A percentile compares a stretch with the other conserved stretches of the same genome.
Evolutionary conservation across 37 sponge, comb jelly and placozoan species (phyloP).

Genomic region (Geodia barretti): DNA sequence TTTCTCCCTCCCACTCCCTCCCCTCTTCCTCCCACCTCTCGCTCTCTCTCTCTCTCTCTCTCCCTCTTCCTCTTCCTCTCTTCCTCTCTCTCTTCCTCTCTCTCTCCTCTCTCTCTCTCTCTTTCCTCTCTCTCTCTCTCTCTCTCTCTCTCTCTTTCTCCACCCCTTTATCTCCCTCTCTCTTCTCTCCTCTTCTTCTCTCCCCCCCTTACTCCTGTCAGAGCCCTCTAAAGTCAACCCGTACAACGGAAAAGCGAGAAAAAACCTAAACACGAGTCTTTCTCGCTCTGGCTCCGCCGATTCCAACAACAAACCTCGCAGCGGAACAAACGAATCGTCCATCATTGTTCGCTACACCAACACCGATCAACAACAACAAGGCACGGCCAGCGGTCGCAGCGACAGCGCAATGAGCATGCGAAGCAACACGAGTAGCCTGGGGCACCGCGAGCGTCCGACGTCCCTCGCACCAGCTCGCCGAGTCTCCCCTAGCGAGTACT

Average conservation of each 20-base stretch:
- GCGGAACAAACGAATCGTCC: neutral
- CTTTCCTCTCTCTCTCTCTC: neutral
- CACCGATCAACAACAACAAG: too few relatives aligned
- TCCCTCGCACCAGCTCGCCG: neutral
- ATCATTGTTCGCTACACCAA: too few relatives aligned
- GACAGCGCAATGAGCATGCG: neutral
- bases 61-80: neutral
- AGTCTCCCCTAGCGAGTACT: neutral
- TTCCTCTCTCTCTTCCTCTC: neutral
- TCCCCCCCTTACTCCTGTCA: neutral
- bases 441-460: neutral
- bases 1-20: too few relatives aligned
- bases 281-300: too few relatives aligned
- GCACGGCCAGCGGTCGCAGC: neutral
- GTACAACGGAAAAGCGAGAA: neutral
- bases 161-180: constrained; percentile 19
- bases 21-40: too few relatives aligned
- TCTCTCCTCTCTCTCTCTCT: constrained; percentile 2
- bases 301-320: neutral
- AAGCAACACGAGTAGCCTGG: neutral
- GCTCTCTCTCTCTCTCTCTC: neutral
- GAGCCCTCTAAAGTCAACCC: neutral
- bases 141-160: constrained; percentile 12
- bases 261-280: neutral
- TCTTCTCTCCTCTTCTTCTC: neutral